phyloP scores from a whole-genome alignment of 2,888 invertebrate species.

The Perizoma flavofasciatum region DNA sequence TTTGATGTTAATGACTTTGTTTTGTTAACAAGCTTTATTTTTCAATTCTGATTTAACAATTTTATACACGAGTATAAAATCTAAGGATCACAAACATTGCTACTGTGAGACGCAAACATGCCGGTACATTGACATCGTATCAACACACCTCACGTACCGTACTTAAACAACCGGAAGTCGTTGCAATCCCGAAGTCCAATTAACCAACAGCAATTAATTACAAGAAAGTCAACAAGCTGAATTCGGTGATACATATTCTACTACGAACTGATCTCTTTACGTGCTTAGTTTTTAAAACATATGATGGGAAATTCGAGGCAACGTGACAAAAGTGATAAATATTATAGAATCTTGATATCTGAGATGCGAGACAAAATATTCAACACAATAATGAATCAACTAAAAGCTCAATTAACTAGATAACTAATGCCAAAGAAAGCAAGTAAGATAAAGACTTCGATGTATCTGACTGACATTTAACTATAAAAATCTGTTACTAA shows the following conservation, averaged over 20 bases:
- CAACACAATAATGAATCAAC: no score
- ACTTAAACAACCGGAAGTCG: constrained; percentile 30
- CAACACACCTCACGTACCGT: constrained; percentile 32
- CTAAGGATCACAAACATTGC: neutral
- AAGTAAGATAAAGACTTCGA: no score
- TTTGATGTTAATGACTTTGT: neutral
- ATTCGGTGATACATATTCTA: constrained; percentile 58
- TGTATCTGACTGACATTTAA: no score
- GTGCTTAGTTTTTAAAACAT: constrained; percentile 55
- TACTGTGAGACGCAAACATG: constrained; percentile 10
- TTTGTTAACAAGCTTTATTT: neutral
- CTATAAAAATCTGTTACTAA: no score
- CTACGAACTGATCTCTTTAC: constrained; percentile 59
- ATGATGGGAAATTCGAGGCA: constrained; percentile 51
- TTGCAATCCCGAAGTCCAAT: constrained; percentile 40
- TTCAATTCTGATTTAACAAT: neutral
- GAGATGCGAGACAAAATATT: neutral
- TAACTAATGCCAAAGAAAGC: no score
- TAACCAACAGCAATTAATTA: constrained; percentile 59
- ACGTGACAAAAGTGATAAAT: constrained; percentile 54
- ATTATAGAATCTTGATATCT: neutral
- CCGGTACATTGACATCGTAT: constrained; percentile 14
- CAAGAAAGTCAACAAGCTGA: constrained; percentile 63
- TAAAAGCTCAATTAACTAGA: no score
- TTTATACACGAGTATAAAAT: no score